These are phyloP conservation scores for Coboldia fuscipes DNA, from an alignment of 1,140 invertebrate genomes.

Conservation along the genomic window DNA sequence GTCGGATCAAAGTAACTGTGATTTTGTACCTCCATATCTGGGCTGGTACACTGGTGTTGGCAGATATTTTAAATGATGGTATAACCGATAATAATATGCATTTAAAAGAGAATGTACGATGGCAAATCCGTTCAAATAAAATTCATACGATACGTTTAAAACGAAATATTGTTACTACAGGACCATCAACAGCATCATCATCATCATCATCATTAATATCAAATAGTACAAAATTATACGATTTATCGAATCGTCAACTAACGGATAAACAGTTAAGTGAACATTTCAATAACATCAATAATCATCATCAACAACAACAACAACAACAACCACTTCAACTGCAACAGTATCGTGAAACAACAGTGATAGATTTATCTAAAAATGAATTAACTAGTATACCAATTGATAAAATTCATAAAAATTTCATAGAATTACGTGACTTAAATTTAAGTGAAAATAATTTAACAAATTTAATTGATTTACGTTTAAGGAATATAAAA, in stretches of 20 bases:
- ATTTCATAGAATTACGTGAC: too few species aligned
- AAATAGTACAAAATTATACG: slow-evolving; percentile 1
- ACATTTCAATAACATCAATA: neutral
- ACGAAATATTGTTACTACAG: neutral
- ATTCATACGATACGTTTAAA: neutral
- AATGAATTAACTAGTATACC: neutral
- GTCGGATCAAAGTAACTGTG: too few species aligned
- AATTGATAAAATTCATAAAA: neutral
- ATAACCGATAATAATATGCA: neutral
- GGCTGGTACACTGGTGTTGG: too few species aligned
- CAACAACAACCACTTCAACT: too few species aligned
- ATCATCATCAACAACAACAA: too few species aligned
- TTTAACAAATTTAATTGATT: slow-evolving; percentile 10
- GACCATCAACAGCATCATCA: neutral
- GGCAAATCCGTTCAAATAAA: neutral
- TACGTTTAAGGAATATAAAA: slow-evolving; percentile 19
- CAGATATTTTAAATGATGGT: neutral
- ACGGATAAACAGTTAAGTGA: neutral
- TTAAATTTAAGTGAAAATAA: slow-evolving; percentile 1
- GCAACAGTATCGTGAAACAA: too few species aligned
- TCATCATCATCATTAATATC: neutral
- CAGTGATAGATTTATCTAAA: too few species aligned
- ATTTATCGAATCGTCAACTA: neutral
- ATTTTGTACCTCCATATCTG: too few species aligned
- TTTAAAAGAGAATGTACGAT: slow-evolving; percentile 1